phyloP scores from a whole-genome alignment of 2,888 invertebrate genomes.

The Gibbula magus region DNA sequence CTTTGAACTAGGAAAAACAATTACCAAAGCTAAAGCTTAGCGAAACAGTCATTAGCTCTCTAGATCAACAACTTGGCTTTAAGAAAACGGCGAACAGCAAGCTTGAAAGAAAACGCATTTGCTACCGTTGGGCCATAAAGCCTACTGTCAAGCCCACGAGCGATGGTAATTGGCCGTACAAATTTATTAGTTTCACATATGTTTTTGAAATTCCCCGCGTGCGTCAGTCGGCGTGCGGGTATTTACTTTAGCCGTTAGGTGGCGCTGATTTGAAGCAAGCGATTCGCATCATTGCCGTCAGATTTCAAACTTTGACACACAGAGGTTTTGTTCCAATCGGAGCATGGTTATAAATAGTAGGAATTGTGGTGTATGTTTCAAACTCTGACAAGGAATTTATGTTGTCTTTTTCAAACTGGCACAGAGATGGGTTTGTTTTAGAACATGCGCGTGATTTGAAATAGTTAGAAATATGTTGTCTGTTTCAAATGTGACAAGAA shows the following conservation, averaged over 20 bases:
- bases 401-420: background rate
- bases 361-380: background rate
- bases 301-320: background rate
- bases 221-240: background rate
- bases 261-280: background rate
- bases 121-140: background rate
- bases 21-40: no score
- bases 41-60: no score
- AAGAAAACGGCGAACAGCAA: no score
- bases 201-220: background rate
- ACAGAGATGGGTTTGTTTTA: background rate
- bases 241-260: background rate
- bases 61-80: no score
- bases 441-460: background rate
- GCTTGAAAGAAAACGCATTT: no score
- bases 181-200: slow-evolving; percentile 20
- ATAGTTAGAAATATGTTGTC: background rate
- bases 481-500: background rate
- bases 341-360: background rate
- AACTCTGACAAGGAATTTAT: background rate
- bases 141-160: slow-evolving; percentile 6
- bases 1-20: no score
- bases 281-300: no score
- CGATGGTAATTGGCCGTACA: slow-evolving; percentile 15
- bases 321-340: background rate